These are phyloP conservation scores for Pavo muticus DNA, from an alignment of 2,113 vertebrate species.

Conservation along the genomic window DNA sequence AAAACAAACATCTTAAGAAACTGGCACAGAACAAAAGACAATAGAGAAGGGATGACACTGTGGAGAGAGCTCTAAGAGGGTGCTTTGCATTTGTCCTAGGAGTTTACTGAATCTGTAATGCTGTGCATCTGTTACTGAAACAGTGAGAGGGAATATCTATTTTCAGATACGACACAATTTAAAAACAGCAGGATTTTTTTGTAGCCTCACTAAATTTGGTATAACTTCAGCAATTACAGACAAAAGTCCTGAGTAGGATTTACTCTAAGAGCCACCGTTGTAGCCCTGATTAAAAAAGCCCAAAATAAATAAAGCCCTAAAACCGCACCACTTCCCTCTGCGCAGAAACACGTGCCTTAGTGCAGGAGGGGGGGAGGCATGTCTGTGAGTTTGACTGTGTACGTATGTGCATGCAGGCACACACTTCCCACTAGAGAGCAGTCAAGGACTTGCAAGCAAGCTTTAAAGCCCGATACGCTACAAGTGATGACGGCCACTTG, in stretches of 20 bases:
- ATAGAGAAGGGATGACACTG: neutral
- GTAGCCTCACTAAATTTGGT: neutral
- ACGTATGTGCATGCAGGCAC: neutral
- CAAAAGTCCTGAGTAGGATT: neutral
- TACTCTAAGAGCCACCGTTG: neutral
- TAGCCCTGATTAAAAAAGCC: neutral
- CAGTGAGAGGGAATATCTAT: neutral
- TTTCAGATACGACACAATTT: neutral
- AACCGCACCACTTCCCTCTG: neutral
- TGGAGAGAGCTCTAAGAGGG: neutral
- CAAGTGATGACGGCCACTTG: neutral
- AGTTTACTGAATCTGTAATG: neutral
- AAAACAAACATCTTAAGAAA: neutral
- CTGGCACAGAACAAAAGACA: fast-evolving
- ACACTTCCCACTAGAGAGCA: conserved; percentile 62
- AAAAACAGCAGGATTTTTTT: neutral
- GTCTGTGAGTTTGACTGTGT: too few relatives aligned
- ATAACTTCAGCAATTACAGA: neutral
- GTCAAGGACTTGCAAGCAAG: conserved; percentile 4
- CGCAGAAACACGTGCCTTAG: neutral
- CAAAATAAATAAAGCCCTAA: neutral
- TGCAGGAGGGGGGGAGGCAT: fast-evolving
- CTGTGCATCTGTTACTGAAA: neutral
- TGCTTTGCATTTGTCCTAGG: neutral
- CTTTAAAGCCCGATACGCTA: neutral